Evolutionary conservation across 2,888 invertebrate genomes (phyloP).

Genomic region (Aleiodes testaceus): DNA sequence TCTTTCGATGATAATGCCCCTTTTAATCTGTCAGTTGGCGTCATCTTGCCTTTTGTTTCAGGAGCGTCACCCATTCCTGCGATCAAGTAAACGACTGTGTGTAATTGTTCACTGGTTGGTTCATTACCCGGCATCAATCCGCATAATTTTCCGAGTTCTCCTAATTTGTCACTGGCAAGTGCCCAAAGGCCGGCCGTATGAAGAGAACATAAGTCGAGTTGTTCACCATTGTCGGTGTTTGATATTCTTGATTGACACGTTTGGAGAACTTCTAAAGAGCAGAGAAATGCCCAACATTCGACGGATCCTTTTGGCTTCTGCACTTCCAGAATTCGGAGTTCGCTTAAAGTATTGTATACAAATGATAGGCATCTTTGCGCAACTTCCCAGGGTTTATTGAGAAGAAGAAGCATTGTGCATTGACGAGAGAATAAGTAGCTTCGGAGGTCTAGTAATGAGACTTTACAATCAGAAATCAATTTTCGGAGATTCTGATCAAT

Average conservation of each 20-base stretch:
- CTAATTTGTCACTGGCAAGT: slow-evolving; percentile 90
- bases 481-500: slow-evolving; percentile 76
- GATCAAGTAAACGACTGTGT: slow-evolving; percentile 90
- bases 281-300: slow-evolving; percentile 94
- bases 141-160: slow-evolving; percentile 90
- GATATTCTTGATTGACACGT: slow-evolving; percentile 81
- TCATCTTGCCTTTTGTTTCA: slow-evolving; percentile 61
- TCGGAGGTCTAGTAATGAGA: slow-evolving; percentile 90
- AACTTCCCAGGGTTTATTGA: slow-evolving; percentile 88
- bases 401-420: slow-evolving; percentile 86
- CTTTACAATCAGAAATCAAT: slow-evolving; percentile 71
- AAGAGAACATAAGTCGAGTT: slow-evolving; percentile 82
- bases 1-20: slow-evolving; percentile 92
- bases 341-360: slow-evolving; percentile 91
- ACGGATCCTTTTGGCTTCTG: slow-evolving; percentile 87
- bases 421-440: slow-evolving; percentile 96
- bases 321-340: slow-evolving; percentile 87
- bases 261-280: slow-evolving; percentile 90
- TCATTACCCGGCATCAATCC: slow-evolving; percentile 89
- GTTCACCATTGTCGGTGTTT: slow-evolving; percentile 78
- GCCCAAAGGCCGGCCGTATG: slow-evolving; percentile 92
- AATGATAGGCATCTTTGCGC: slow-evolving; percentile 92
- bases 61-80: slow-evolving; percentile 91
- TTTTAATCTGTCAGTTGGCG: slow-evolving; percentile 85
- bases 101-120: slow-evolving; percentile 90